These are phyloP conservation scores for Harpagus bidentatus DNA, from an alignment of 2,113 vertebrate genomes.

Conservation along the genomic window DNA sequence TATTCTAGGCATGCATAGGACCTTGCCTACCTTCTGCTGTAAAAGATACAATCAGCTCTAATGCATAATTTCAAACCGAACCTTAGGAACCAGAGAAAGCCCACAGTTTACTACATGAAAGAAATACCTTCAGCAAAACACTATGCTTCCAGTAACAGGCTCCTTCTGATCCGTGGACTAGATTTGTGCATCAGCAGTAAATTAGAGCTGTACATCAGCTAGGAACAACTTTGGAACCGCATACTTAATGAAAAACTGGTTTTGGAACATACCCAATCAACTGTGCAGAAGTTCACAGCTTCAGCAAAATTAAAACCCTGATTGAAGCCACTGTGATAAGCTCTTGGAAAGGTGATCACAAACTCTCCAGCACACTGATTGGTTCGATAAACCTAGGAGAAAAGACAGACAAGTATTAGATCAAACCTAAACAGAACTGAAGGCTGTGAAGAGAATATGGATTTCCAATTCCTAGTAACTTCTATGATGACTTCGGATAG, in stretches of 20 bases:
- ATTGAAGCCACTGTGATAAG: constrained; percentile 98
- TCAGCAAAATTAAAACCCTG: constrained; percentile 99
- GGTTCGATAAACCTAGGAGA: constrained; percentile 89
- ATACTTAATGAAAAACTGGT: neutral
- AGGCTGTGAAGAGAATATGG: neutral
- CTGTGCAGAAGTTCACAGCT: constrained; percentile 98
- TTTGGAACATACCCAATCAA: constrained; percentile 88
- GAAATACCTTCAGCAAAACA: neutral
- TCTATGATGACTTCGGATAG: rapidly evolving
- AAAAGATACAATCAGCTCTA: neutral
- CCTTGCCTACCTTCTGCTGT: neutral
- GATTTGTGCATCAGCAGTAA: neutral
- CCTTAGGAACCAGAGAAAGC: neutral
- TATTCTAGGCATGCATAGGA: rapidly evolving
- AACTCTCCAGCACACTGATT: constrained; percentile 99
- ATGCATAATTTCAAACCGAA: neutral
- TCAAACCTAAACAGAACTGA: neutral
- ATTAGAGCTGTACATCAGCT: neutral
- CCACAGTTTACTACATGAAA: neutral
- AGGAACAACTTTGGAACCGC: neutral
- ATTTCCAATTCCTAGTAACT: neutral
- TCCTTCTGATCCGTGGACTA: neutral
- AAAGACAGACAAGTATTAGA: neutral
- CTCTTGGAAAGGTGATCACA: constrained; percentile 95
- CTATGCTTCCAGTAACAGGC: neutral